These are phyloP conservation scores for Petrophora chlorosata DNA, from an alignment of 2,888 invertebrate genomes.

Conservation along the genomic window DNA sequence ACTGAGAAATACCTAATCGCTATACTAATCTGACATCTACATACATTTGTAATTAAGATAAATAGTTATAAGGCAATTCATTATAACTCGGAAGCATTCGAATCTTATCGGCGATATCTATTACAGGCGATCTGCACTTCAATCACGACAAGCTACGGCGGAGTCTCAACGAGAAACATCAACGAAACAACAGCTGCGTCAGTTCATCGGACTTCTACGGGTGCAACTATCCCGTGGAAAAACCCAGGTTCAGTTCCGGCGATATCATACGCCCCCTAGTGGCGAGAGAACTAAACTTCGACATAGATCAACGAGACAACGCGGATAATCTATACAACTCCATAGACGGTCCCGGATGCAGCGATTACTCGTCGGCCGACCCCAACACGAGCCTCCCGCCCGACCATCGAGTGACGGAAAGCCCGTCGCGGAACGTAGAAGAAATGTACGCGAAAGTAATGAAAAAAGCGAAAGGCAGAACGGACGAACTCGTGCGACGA, in stretches of 20 bases:
- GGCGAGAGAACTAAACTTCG: conserved; percentile 73
- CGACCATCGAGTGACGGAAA: conserved; percentile 75
- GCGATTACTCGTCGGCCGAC: conserved; percentile 65
- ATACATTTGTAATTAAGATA: too few relatives aligned
- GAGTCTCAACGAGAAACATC: conserved; percentile 80
- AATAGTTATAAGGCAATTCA: too few relatives aligned
- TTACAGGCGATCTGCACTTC: conserved; percentile 75
- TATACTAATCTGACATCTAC: too few relatives aligned
- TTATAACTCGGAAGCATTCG: neutral
- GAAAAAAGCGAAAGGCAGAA: conserved; percentile 85
- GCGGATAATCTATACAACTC: conserved; percentile 73
- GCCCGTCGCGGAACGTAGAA: conserved; percentile 89
- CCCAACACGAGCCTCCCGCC: conserved; percentile 58
- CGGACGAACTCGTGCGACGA: conserved; percentile 57
- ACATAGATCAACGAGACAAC: conserved; percentile 65
- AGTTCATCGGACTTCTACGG: conserved; percentile 82
- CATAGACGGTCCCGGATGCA: conserved; percentile 65
- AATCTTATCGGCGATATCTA: neutral
- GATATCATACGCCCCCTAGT: conserved; percentile 76
- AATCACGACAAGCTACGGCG: conserved; percentile 76
- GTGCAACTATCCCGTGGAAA: conserved; percentile 81
- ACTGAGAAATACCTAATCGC: too few relatives aligned
- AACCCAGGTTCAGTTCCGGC: conserved; percentile 78
- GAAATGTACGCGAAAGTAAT: conserved; percentile 96
- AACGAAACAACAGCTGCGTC: conserved; percentile 80